phyloP scores from a whole-genome alignment of 2,888 invertebrate species.

The Elysia crispata region DNA sequence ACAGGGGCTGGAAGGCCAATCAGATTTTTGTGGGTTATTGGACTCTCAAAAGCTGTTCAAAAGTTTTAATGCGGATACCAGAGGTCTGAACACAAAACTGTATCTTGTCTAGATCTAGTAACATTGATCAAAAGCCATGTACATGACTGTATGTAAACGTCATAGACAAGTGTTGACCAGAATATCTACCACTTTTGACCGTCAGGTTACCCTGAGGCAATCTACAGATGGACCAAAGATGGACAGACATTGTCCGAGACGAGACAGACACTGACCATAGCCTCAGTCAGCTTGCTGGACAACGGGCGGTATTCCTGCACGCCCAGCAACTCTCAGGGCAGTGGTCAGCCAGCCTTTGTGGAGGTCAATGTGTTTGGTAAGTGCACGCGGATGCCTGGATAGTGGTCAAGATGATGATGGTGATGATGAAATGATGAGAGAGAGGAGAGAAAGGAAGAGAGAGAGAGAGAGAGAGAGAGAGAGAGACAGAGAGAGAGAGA shows the following conservation, averaged over 20 bases:
- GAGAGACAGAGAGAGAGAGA: too few relatives aligned
- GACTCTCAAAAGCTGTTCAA: too few relatives aligned
- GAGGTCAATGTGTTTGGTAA: slow-evolving; percentile 66
- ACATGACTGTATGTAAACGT: too few relatives aligned
- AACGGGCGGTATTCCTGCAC: slow-evolving; percentile 69
- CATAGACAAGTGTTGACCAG: too few relatives aligned
- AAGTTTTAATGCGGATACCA: too few relatives aligned
- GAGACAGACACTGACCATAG: slow-evolving; percentile 53
- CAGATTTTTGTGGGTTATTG: too few relatives aligned
- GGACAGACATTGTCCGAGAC: slow-evolving; percentile 53
- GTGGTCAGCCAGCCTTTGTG: slow-evolving; percentile 57
- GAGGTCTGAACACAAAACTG: too few relatives aligned
- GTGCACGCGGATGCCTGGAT: slow-evolving; percentile 26
- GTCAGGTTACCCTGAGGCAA: slow-evolving; percentile 62
- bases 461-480: not conserved
- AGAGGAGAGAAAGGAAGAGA: too few relatives aligned
- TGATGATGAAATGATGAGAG: too few relatives aligned
- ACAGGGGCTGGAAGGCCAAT: too few relatives aligned
- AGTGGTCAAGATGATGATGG: not conserved
- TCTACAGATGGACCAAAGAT: slow-evolving; percentile 61
- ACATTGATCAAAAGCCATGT: too few relatives aligned
- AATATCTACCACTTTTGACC: slow-evolving; percentile 21
- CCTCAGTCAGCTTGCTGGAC: slow-evolving; percentile 56
- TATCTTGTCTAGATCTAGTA: too few relatives aligned
- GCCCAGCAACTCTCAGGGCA: slow-evolving; percentile 63